Conservation (phyloP, 2,888 invertebrate genomes). For the Coelogynopora nodosa region DNA sequence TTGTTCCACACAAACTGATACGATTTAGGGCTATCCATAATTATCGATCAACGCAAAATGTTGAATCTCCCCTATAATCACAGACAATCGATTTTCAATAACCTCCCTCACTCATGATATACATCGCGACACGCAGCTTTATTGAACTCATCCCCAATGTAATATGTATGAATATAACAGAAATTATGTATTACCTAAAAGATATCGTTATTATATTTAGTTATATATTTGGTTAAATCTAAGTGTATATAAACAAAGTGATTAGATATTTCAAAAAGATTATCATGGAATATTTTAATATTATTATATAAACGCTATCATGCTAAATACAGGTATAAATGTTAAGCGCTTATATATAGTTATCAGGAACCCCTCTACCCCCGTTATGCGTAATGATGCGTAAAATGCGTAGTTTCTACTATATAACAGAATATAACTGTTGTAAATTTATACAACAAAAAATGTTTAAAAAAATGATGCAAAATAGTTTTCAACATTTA, state of each 20-base stretch:
- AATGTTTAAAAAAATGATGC: neutral
- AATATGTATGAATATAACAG: slow-evolving; percentile 28
- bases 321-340: slow-evolving; percentile 25
- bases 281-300: slow-evolving; percentile 19
- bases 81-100: slow-evolving; percentile 23
- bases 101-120: slow-evolving; percentile 6
- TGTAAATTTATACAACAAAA: no score
- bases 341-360: neutral
- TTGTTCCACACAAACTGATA: slow-evolving; percentile 9
- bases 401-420: neutral
- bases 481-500: slow-evolving; percentile 18
- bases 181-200: slow-evolving; percentile 25
- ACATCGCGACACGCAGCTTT: neutral
- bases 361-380: neutral
- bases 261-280: slow-evolving; percentile 11
- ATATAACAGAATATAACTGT: neutral
- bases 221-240: neutral
- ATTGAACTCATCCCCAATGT: slow-evolving; percentile 17
- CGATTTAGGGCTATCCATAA: slow-evolving; percentile 14
- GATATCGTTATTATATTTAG: neutral
- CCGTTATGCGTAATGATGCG: slow-evolving; percentile 3
- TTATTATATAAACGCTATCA: neutral
- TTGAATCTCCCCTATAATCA: neutral
- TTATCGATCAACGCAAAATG: slow-evolving; percentile 1
- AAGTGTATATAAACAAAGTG: neutral